phyloP scores from a whole-genome alignment of 23 tunicate genomes.

The Phallusia fumigata region DNA sequence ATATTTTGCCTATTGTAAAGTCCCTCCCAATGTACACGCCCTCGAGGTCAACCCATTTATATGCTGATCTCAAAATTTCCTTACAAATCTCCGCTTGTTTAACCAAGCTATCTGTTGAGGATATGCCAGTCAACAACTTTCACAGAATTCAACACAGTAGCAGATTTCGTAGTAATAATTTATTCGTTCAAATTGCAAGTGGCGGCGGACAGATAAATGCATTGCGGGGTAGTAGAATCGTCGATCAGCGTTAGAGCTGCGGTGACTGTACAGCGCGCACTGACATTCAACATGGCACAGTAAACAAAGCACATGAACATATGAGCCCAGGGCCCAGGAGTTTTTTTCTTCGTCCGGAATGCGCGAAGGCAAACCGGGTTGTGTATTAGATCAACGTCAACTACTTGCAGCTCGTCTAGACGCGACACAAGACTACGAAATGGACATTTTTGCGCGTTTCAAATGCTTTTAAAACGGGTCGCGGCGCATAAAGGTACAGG shows the following conservation, averaged over 20 bases:
- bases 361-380: too few relatives aligned
- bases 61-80: too few relatives aligned
- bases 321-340: background rate
- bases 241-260: background rate
- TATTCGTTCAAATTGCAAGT: slow-evolving; percentile 14
- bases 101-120: too few relatives aligned
- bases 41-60: too few relatives aligned
- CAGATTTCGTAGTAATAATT: slow-evolving; percentile 1
- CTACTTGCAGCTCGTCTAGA: too few relatives aligned
- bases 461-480: slow-evolving; percentile 5
- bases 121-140: background rate
- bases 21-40: too few relatives aligned
- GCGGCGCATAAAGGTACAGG: background rate
- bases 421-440: too few relatives aligned
- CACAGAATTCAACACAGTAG: background rate
- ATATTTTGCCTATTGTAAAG: too few relatives aligned
- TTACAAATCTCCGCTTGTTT: too few relatives aligned
- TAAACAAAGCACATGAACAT: background rate
- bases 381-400: too few relatives aligned
- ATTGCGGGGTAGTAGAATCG: slow-evolving; percentile 4
- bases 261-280: background rate
- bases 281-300: background rate
- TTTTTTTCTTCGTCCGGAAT: background rate
- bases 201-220: slow-evolving; percentile 4
- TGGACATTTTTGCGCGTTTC: background rate